These are phyloP conservation scores for Catocala fraxini DNA, from an alignment of 2,888 invertebrate species.

Conservation along the genomic window DNA sequence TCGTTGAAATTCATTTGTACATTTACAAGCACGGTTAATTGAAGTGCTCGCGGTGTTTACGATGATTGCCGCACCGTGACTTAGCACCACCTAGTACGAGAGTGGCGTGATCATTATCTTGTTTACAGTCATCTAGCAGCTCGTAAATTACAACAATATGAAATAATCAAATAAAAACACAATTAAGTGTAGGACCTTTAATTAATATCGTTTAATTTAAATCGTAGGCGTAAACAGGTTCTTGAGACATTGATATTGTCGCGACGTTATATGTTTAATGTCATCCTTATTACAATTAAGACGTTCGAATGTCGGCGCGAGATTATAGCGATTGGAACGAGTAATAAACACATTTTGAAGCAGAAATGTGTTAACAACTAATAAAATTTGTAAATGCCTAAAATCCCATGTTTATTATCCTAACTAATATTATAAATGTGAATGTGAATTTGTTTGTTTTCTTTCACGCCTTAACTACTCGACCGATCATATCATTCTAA, in stretches of 20 bases:
- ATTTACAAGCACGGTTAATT: slow-evolving; percentile 45
- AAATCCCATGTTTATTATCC: too few relatives aligned
- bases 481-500: too few relatives aligned
- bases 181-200: slow-evolving; percentile 25
- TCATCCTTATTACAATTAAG: slow-evolving; percentile 12
- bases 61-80: slow-evolving; percentile 34
- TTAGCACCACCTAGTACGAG: slow-evolving; percentile 35
- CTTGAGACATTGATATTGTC: slow-evolving; percentile 20
- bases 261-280: slow-evolving; percentile 8
- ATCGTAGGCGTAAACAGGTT: slow-evolving; percentile 35
- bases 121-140: slow-evolving; percentile 22
- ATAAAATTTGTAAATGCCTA: too few relatives aligned
- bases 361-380: too few relatives aligned
- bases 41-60: slow-evolving; percentile 49
- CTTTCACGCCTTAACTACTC: too few relatives aligned
- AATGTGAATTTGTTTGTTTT: too few relatives aligned
- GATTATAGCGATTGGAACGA: too few relatives aligned
- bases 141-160: slow-evolving; percentile 20
- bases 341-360: too few relatives aligned
- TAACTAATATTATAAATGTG: too few relatives aligned
- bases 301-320: slow-evolving; percentile 11
- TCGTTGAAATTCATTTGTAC: slow-evolving; percentile 61
- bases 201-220: slow-evolving; percentile 36
- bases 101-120: slow-evolving; percentile 28
- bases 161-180: slow-evolving; percentile 24